Percentiles rank a stretch among this genome's conserved stretches.
Conservation (phyloP, 2,888 invertebrate genomes). For the Atherix ibis region DNA sequence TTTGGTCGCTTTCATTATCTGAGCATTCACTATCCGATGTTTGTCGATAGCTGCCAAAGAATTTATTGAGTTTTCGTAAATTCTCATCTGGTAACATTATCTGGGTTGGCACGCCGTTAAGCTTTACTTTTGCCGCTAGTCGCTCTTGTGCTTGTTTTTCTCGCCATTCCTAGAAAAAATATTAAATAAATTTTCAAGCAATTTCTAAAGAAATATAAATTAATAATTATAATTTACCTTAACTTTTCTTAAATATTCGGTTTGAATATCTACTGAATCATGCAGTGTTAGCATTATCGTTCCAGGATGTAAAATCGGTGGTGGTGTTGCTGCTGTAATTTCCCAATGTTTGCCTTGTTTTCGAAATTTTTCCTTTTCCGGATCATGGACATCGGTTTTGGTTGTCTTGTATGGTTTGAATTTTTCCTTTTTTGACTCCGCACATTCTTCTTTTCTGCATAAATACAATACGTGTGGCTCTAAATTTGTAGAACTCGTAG, state of each 20-base stretch:
- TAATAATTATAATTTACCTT: conserved; percentile 17
- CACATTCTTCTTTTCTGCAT: conserved; percentile 17
- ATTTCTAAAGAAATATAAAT: neutral
- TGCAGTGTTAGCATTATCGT: conserved; percentile 21
- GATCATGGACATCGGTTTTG: conserved; percentile 25
- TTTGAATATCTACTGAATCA: conserved; percentile 26
- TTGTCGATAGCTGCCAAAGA: conserved; percentile 22
- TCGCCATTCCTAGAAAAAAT: conserved; percentile 19
- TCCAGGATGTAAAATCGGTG: conserved; percentile 22
- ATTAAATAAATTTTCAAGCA: neutral
- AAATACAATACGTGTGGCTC: conserved; percentile 27
- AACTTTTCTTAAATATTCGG: conserved; percentile 20
- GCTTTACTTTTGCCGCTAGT: conserved; percentile 16
- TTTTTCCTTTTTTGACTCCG: conserved; percentile 17
- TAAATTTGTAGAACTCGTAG: conserved; percentile 10
- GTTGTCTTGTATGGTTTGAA: conserved; percentile 28
- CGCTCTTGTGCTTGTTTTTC: conserved; percentile 25
- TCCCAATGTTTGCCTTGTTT: conserved; percentile 27
- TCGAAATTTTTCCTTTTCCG: conserved; percentile 24
- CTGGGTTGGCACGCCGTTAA: conserved; percentile 8
- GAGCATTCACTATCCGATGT: conserved; percentile 15
- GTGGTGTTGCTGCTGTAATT: conserved; percentile 30
- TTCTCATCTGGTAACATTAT: conserved; percentile 17
- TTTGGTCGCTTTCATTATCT: conserved; percentile 18
- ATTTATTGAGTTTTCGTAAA: conserved; percentile 17